Evolutionary conservation across 2,797 vertebrate species (phyloP).

Genomic region (Notamacropus eugenii): DNA sequence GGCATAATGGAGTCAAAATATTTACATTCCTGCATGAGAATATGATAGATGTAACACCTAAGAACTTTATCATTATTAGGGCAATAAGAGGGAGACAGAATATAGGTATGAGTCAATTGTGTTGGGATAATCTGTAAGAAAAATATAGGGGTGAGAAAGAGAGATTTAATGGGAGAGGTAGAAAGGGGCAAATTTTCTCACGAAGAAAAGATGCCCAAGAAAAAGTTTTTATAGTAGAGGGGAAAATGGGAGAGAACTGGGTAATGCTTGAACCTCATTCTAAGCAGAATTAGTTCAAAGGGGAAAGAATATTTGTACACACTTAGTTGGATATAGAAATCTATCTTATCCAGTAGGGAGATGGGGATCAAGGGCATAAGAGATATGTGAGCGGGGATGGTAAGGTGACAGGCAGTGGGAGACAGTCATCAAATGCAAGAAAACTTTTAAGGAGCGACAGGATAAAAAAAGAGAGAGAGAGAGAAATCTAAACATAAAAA

Average conservation of each 20-base stretch:
- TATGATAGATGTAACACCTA: neutral
- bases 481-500: neutral
- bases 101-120: neutral
- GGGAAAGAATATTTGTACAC: neutral
- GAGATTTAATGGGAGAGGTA: no score
- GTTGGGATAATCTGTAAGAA: no score
- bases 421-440: neutral
- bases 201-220: neutral
- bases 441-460: neutral
- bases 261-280: neutral
- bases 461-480: neutral
- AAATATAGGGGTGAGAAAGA: no score
- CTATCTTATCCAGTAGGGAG: neutral
- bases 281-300: neutral
- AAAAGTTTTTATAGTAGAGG: neutral
- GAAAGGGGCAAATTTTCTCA: neutral
- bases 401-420: neutral
- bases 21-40: neutral
- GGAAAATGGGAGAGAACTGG: neutral
- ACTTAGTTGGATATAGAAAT: neutral
- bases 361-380: neutral
- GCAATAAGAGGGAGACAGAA: neutral
- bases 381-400: neutral
- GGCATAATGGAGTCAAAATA: neutral
- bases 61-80: neutral